Percentiles rank a stretch among this genome's conserved stretches.
Evolutionary conservation across 2,888 invertebrate genomes (phyloP).

Genomic region (Scrobipalpa atriplicella): DNA sequence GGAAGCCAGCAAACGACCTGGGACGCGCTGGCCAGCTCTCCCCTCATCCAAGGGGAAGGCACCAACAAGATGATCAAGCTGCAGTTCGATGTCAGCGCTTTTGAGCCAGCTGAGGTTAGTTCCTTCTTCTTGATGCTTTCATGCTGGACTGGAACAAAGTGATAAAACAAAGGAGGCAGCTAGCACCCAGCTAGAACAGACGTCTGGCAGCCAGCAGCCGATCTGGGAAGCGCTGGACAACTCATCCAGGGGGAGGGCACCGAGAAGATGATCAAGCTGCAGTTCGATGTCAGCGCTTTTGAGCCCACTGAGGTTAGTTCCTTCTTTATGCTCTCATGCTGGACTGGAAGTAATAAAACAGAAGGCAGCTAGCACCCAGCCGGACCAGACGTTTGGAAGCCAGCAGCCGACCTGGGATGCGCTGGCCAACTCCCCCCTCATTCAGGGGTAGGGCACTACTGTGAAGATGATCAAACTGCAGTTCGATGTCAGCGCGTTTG

Average conservation of each 20-base stretch:
- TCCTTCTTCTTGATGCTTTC: background rate
- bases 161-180: no score
- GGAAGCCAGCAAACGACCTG: constrained; percentile 31
- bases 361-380: background rate
- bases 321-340: background rate
- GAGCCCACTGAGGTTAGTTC: constrained; percentile 92
- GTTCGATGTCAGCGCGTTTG: constrained; percentile 97
- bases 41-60: constrained; percentile 93
- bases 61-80: constrained; percentile 93
- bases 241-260: constrained; percentile 95
- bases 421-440: constrained; percentile 87
- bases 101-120: constrained; percentile 94
- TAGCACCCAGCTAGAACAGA: no score
- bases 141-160: no score
- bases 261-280: constrained; percentile 92
- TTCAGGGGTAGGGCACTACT: constrained; percentile 93
- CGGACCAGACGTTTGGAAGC: background rate
- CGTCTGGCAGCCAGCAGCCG: no score
- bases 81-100: constrained; percentile 97
- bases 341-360: no score
- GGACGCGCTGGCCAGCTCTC: constrained; percentile 82
- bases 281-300: constrained; percentile 97
- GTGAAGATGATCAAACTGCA: constrained; percentile 93
- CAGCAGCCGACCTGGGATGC: constrained; percentile 41
- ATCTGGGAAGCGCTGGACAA: constrained; percentile 49